Evolutionary conservation across 2,797 vertebrate genomes (phyloP).

Genomic region (Pangasius sanitwongsei): DNA sequence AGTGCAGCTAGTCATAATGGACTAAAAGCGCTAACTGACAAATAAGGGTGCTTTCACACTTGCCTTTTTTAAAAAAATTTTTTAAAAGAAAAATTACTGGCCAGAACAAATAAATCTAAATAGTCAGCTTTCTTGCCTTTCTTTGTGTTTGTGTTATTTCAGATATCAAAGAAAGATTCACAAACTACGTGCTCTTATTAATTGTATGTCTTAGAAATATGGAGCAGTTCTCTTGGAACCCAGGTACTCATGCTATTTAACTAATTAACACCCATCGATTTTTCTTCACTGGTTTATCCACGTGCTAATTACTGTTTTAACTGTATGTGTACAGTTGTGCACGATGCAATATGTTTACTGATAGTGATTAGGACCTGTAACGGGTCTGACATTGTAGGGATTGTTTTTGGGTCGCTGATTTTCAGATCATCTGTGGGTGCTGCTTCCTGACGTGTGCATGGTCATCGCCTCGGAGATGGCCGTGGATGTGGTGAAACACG

Average conservation of each 20-base stretch:
- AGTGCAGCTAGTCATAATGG: not conserved
- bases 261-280: not conserved
- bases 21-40: not conserved
- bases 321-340: not conserved
- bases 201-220: conserved; percentile 98
- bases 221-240: conserved; percentile 99
- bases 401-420: conserved; percentile 36
- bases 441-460: conserved; percentile 97
- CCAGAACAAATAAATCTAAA: not conserved
- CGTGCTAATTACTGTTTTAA: not conserved
- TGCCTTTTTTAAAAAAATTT: not conserved
- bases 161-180: conserved; percentile 99
- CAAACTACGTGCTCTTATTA: conserved; percentile 93
- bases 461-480: conserved; percentile 94
- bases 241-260: conserved; percentile 74
- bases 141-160: conserved; percentile 55
- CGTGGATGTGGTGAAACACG: conserved; percentile 96
- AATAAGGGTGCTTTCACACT: not conserved
- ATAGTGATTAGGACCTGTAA: not conserved
- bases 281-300: not conserved
- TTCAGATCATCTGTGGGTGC: conserved; percentile 96
- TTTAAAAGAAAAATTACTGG: not conserved
- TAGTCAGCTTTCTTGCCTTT: conserved; percentile 31
- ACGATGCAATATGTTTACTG: not conserved
- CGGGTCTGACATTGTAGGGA: not conserved